These are phyloP conservation scores for Hypomecis punctinalis DNA, from an alignment of 2,888 invertebrate species.

Conservation along the genomic window DNA sequence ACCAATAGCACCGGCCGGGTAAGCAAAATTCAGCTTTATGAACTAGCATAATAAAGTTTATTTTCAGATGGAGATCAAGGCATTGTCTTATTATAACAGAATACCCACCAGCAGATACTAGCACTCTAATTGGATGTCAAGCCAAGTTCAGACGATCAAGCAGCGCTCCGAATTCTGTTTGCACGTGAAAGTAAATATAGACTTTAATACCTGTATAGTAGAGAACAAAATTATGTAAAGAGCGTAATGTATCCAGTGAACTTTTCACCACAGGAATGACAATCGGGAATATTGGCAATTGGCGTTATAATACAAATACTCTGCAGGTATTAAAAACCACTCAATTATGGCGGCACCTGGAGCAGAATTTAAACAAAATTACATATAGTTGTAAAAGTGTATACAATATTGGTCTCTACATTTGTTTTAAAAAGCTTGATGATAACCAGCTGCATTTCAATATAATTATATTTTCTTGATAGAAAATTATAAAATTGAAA, in stretches of 20 bases:
- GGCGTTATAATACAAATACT: neutral
- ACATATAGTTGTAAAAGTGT: too few relatives aligned
- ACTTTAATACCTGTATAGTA: constrained; percentile 4
- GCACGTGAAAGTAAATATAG: neutral
- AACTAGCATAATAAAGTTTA: constrained; percentile 3
- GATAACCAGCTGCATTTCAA: too few relatives aligned
- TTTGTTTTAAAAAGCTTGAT: neutral
- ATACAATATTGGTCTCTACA: neutral
- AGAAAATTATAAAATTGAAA: too few relatives aligned
- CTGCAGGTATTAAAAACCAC: neutral
- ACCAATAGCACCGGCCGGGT: constrained; percentile 80
- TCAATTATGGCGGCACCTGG: neutral
- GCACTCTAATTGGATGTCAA: neutral
- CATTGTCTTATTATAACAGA: neutral
- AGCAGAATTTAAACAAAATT: neutral
- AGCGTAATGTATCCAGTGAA: neutral
- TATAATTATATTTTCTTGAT: too few relatives aligned
- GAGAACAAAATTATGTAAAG: neutral
- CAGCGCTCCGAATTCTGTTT: neutral
- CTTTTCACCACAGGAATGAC: neutral
- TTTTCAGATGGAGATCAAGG: constrained; percentile 18
- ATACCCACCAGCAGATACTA: neutral
- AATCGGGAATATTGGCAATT: neutral
- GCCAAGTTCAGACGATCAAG: neutral
- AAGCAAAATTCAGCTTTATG: constrained; percentile 49